Base-by-base conservation (phyloP, 2,797 vertebrate species). In the Tapera naevia region DNA sequence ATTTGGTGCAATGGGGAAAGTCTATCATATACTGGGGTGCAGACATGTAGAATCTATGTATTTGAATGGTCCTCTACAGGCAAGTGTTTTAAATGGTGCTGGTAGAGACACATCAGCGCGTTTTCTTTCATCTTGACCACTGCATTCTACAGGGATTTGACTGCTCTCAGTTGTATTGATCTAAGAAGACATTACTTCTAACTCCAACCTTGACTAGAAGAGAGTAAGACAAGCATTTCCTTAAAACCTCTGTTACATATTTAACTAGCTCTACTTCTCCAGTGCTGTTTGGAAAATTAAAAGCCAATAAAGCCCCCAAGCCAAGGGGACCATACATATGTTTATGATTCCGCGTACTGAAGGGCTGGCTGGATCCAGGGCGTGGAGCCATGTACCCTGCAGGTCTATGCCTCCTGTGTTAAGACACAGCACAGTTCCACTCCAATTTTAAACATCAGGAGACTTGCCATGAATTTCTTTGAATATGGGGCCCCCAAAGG, bases 361-460 rank as follows among this genome's bases (percentile, higher is more conserved):
- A 10, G 75, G 75, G 50, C 78, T 37, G 21, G 30, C 2, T 57
- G 71, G 73, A 75, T 8, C 64, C 11, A 25, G 82, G 79, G 61
- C 32, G 21, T 0, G 0, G 33, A 78, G 76, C 66, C 88, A 88
- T 86, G 80, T 41, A 84, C 69, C 80, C 84, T 4, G 10, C 12
- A 6, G 61, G 54, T 62, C 64, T 53, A 4, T 32, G 84, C 41
- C 81, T 70, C 72, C 2, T 5, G 8, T 27, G 53, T 28, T 80
- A 41, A 78, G 54, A 73, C 86, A 28, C 57, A 72, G 50, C 50
- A 58, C 0, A 0, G 5, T 35, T 89, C 73, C 66, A 62, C 78
- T 79, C 80, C 13, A 51, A 82, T 90, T 87, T 82, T 81, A 80
- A 70, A 28, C 80, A 86, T 76, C 80, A 56, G 67, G 53, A 81